phyloP scores from a whole-genome alignment of 2,113 vertebrate genomes.

The Chauna torquata region DNA sequence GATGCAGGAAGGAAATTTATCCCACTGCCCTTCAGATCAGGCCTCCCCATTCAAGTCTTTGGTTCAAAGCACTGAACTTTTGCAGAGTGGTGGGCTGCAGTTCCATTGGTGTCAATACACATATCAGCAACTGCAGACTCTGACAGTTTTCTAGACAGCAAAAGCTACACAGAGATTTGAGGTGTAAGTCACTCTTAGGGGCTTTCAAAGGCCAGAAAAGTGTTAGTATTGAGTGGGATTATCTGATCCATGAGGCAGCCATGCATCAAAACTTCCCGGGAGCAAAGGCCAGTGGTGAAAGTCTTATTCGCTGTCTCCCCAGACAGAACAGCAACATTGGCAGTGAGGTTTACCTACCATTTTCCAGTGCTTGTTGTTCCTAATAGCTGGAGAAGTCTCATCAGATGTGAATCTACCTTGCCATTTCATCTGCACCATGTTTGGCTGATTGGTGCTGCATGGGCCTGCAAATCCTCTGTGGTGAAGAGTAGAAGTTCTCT shows the following conservation, averaged over 20 bases:
- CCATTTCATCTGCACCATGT: fast-evolving
- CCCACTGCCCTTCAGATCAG: background rate
- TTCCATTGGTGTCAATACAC: background rate
- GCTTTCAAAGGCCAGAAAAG: background rate
- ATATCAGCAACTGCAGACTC: background rate
- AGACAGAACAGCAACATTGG: background rate
- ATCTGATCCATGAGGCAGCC: background rate
- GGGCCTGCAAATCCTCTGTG: fast-evolving
- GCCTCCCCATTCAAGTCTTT: background rate
- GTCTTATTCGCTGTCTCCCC: background rate
- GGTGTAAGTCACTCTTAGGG: background rate
- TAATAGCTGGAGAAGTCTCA: background rate
- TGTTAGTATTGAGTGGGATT: background rate
- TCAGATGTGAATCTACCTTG: background rate
- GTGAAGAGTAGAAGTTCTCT: background rate
- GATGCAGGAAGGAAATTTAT: background rate
- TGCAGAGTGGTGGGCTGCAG: background rate
- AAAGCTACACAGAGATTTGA: background rate
- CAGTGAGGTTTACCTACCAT: background rate
- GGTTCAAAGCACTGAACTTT: background rate
- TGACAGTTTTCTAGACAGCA: background rate
- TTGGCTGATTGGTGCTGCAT: fast-evolving
- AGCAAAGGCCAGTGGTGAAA: background rate
- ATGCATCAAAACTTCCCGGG: background rate
- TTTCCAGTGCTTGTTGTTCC: background rate